Percentiles rank a stretch among this genome's conserved stretches.
Conservation (phyloP, 1,140 invertebrate species). For the Macrosteles quadrilineatus region DNA sequence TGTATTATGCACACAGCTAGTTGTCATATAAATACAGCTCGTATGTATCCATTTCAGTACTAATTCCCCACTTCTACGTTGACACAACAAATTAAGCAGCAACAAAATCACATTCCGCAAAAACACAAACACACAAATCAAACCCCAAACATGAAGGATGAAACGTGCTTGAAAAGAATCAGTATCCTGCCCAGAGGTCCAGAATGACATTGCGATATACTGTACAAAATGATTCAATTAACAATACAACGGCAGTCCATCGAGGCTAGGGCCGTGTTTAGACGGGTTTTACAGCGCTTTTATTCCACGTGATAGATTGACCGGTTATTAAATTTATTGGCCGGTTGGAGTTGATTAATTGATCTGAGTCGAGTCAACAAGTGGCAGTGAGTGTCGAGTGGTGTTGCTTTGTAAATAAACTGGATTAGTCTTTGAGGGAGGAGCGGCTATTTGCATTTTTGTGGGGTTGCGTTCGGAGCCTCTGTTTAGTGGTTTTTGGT, state of each 20-base stretch:
- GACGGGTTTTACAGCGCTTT: neutral
- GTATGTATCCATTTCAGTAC: too few relatives aligned
- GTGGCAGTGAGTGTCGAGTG: neutral
- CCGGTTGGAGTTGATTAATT: neutral
- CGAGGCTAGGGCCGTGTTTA: neutral
- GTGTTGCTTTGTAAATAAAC: conserved; percentile 6
- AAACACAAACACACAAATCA: too few relatives aligned
- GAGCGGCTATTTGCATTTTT: neutral
- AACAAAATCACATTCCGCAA: too few relatives aligned
- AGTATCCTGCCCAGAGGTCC: neutral
- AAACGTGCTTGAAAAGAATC: too few relatives aligned
- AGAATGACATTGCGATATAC: neutral
- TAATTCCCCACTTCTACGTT: too few relatives aligned
- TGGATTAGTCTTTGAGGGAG: neutral
- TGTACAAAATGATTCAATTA: conserved; percentile 11
- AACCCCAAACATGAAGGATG: too few relatives aligned
- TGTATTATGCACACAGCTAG: too few relatives aligned
- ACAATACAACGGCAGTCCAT: neutral
- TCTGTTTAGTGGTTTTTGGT: too few relatives aligned
- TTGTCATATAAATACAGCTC: too few relatives aligned
- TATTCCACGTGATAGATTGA: conserved; percentile 3
- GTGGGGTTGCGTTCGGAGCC: too few relatives aligned
- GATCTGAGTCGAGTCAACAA: neutral
- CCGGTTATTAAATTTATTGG: conserved; percentile 16
- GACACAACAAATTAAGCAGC: too few relatives aligned